Base-by-base conservation (phyloP, 2,797 vertebrate species). In the Notoglanidium macrostoma region DNA sequence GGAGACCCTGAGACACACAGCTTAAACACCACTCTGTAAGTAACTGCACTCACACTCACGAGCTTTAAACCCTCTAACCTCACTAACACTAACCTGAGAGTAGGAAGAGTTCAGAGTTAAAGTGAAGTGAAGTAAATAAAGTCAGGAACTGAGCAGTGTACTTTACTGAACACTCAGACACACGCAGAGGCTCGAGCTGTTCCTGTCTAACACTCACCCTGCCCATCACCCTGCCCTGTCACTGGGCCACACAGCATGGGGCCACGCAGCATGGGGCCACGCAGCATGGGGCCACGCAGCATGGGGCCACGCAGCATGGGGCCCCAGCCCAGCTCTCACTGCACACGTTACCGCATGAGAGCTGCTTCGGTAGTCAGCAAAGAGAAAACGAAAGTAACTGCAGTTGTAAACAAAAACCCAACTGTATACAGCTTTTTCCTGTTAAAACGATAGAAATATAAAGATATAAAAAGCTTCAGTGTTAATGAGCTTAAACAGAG, bases 301-400 rank as follows among this genome's bases (percentile, higher is more conserved):
- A n/a, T 2, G 35, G 35, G 35, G 35, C 35, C 35, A 35, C 35
- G 2, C 35, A 35, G 35, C 35, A 35, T 35, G 35, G 35, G 35
- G 35, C 15, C 26, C 10, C 5, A 76, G n/a, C 17, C 26, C 74
- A 29, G 49, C 12, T 77, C 54, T 54, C 17, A 29, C 3, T 29
- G 17, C 8, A 51, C 73, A 8, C 5, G 6, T 49, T 49, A 19
- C 29, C 74, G 49, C 54, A 7, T 77, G 14, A 54, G 29, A 29
- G 29, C 74, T 54, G 3, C 44, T 12, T 77, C 26, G 35, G 15
- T 8, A 29, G 23, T 15, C 49, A 15, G 74, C 15, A 17, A 54
- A 54, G 49, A 29, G 74, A 77, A 77, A 77, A 29, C n/a, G 74
- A 77, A 77, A 77, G 74, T 77, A 54, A 76, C 23, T 17, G 49